Conservation (phyloP, 2,888 invertebrate species). For the Amphipyra berbera region DNA sequence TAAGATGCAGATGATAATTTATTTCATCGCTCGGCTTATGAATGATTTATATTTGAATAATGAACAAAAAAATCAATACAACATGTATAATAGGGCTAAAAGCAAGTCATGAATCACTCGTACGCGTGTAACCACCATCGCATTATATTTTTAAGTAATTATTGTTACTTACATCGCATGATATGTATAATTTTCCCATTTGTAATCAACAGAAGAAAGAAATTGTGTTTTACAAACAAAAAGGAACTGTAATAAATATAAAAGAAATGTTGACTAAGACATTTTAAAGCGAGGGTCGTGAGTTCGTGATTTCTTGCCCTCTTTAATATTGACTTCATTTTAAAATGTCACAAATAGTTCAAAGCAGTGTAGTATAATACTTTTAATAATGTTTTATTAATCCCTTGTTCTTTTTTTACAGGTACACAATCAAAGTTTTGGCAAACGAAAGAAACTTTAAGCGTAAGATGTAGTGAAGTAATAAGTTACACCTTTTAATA, state of each 20-base stretch:
- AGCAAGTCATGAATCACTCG: too few species aligned
- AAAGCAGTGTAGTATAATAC: not conserved
- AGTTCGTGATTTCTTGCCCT: slow-evolving; percentile 29
- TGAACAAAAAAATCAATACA: too few species aligned
- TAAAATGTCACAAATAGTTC: slow-evolving; percentile 37
- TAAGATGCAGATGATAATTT: too few species aligned
- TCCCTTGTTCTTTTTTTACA: slow-evolving; percentile 28
- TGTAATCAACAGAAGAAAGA: slow-evolving; percentile 36
- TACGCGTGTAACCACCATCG: too few species aligned
- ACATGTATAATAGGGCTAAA: too few species aligned
- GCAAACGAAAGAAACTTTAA: slow-evolving; percentile 2
- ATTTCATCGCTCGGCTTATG: too few species aligned
- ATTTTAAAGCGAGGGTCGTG: slow-evolving; percentile 20
- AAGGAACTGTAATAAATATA: slow-evolving; percentile 20
- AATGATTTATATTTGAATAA: too few species aligned
- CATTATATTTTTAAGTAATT: too few species aligned
- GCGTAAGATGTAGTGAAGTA: slow-evolving; percentile 29
- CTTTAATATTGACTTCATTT: slow-evolving; percentile 41
- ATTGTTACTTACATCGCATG: slow-evolving; percentile 9
- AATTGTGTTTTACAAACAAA: slow-evolving; percentile 39
- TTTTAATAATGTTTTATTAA: slow-evolving; percentile 24
- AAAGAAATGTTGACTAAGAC: slow-evolving; percentile 29
- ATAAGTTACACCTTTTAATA: slow-evolving; percentile 2
- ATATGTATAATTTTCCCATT: slow-evolving; percentile 56
- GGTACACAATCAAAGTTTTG: slow-evolving; percentile 21